These are phyloP conservation scores for Formicarius rufipectus DNA, from an alignment of 2,113 vertebrate genomes.

Conservation along the genomic window DNA sequence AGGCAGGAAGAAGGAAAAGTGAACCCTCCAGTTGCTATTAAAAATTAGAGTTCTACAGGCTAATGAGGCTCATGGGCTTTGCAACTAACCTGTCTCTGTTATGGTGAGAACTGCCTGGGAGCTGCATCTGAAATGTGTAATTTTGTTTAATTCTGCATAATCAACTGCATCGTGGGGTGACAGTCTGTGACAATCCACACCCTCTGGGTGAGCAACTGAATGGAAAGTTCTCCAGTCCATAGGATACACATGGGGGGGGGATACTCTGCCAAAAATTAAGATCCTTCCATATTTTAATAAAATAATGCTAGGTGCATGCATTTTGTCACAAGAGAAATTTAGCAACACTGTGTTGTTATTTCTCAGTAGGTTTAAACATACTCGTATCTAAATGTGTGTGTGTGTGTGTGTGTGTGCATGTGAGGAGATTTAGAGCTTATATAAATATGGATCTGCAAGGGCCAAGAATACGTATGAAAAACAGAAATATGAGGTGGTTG, in stretches of 20 bases:
- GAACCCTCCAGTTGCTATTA: neutral
- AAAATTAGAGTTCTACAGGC: neutral
- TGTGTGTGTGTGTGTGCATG: neutral
- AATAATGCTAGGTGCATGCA: neutral
- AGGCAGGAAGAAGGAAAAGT: rapidly evolving
- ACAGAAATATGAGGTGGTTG: neutral
- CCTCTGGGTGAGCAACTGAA: neutral
- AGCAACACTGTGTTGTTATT: neutral
- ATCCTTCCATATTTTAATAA: neutral
- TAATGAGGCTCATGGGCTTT: neutral
- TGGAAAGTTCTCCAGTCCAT: neutral
- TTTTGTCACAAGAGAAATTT: neutral
- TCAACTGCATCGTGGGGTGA: neutral
- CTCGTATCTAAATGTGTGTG: neutral
- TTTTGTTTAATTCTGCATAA: neutral
- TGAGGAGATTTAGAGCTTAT: neutral
- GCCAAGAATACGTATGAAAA: neutral
- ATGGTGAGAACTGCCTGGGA: neutral
- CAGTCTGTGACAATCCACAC: neutral
- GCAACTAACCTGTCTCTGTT: neutral
- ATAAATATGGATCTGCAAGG: neutral
- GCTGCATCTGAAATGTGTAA: neutral
- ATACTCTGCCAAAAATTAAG: neutral
- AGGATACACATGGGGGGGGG: neutral
- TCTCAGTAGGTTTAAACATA: neutral